Conservation (phyloP, 2,888 invertebrate species). For the Emmelina monodactyla region DNA sequence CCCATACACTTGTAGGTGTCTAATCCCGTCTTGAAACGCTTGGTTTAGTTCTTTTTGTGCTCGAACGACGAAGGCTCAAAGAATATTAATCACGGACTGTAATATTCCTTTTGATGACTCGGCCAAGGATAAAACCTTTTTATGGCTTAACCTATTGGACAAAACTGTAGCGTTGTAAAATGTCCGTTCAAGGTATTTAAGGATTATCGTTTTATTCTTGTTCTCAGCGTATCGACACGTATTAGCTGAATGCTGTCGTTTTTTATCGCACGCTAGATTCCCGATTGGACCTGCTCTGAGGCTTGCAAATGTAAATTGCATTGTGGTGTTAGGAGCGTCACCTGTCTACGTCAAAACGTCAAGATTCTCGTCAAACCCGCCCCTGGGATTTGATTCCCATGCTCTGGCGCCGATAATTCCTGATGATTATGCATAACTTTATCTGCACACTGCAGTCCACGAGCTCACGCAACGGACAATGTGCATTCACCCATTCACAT, state of each 20-base stretch:
- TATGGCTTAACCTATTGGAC: neutral
- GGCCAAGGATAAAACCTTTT: neutral
- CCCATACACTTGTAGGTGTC: constrained; percentile 29
- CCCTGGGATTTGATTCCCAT: constrained; percentile 33
- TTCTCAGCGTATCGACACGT: constrained; percentile 48
- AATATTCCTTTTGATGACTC: neutral
- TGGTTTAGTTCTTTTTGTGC: neutral
- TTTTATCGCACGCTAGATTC: too few species aligned
- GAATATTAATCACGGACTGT: constrained; percentile 2
- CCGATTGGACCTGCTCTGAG: too few species aligned
- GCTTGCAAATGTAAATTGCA: too few species aligned
- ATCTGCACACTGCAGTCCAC: constrained; percentile 55
- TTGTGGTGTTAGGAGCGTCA: too few species aligned
- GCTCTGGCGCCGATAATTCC: constrained; percentile 46
- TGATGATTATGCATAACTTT: constrained; percentile 58
- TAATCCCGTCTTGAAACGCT: constrained; percentile 16
- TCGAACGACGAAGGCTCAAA: constrained; percentile 1
- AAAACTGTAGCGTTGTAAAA: neutral
- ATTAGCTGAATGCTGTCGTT: constrained; percentile 12
- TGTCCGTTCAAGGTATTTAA: constrained; percentile 14
- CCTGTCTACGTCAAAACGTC: neutral
- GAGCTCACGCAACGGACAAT: constrained; percentile 64
- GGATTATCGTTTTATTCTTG: constrained; percentile 37
- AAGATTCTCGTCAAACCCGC: constrained; percentile 6
- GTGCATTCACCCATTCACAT: constrained; percentile 56